Evolutionary conservation across 1,140 invertebrate genomes (phyloP).

Genomic region (Patella vulgata): DNA sequence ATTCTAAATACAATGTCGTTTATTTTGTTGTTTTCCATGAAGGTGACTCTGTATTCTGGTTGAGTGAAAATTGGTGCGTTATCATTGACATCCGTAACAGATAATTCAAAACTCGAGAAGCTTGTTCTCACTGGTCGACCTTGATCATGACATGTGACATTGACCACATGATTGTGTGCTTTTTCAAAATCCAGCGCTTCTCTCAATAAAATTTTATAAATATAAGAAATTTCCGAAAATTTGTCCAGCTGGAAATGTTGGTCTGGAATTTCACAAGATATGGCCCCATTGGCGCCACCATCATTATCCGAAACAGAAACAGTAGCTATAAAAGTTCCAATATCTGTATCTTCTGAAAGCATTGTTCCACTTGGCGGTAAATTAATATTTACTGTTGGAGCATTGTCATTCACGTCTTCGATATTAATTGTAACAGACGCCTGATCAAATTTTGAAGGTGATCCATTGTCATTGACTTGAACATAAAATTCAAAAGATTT

Average conservation of each 20-base stretch:
- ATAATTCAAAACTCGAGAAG: constrained; percentile 10
- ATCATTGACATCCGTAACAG: constrained; percentile 83
- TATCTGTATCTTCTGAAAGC: constrained; percentile 39
- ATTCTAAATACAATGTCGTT: constrained; percentile 76
- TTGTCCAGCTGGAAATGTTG: constrained; percentile 31
- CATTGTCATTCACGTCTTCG: constrained; percentile 23
- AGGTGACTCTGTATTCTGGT: constrained; percentile 11
- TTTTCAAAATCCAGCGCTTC: constrained; percentile 7
- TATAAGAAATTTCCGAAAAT: constrained; percentile 11
- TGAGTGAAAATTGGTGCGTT: constrained; percentile 83
- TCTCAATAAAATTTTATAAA: too few relatives aligned
- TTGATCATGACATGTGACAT: constrained; percentile 28
- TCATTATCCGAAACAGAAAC: constrained; percentile 56
- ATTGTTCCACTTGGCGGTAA: constrained; percentile 33
- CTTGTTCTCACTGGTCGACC: constrained; percentile 21
- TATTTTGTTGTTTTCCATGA: constrained; percentile 63
- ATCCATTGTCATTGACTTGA: constrained; percentile 27
- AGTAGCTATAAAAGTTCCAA: constrained; percentile 52
- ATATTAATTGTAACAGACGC: constrained; percentile 13
- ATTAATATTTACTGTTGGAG: constrained; percentile 13
- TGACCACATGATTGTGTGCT: background rate
- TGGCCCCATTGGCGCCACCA: constrained; percentile 50
- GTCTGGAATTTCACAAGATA: constrained; percentile 51
- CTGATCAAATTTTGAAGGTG: constrained; percentile 12
- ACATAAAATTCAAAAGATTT: constrained; percentile 26